Evolutionary conservation across 2,113 vertebrate genomes (phyloP).

Genomic region (Mustela lutreola): DNA sequence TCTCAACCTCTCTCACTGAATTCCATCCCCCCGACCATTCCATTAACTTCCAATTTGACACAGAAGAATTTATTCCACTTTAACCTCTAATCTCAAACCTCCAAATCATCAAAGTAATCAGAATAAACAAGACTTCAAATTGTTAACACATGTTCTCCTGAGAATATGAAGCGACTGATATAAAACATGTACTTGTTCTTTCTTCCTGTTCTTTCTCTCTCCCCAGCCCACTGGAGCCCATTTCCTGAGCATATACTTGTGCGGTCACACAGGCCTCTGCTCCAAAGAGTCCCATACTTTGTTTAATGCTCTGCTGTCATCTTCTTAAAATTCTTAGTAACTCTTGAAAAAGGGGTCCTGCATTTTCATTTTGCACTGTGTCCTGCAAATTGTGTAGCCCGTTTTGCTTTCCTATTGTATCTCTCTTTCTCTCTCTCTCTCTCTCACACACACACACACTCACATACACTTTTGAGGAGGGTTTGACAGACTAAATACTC

Average conservation of each 20-base stretch:
- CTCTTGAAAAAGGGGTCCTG: neutral
- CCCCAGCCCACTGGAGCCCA: neutral
- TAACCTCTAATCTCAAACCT: neutral
- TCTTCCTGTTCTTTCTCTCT: neutral
- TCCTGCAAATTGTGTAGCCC: neutral
- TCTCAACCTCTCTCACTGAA: neutral
- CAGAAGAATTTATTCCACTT: neutral
- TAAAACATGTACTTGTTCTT: neutral
- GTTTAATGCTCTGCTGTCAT: neutral
- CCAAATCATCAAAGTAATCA: neutral
- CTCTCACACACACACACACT: no score
- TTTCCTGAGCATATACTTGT: neutral
- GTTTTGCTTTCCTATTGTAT: neutral
- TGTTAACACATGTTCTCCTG: neutral
- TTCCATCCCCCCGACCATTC: neutral
- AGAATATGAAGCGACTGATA: neutral
- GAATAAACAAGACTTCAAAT: neutral
- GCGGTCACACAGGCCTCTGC: neutral
- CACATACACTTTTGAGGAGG: neutral
- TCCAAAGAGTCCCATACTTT: neutral
- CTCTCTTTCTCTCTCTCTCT: neutral
- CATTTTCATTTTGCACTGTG: neutral
- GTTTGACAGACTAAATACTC: neutral
- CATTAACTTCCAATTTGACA: neutral
- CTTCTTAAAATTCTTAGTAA: neutral